These are phyloP conservation scores for Cuniculus paca DNA, from an alignment of 2,797 vertebrate genomes.

Conservation along the genomic window DNA sequence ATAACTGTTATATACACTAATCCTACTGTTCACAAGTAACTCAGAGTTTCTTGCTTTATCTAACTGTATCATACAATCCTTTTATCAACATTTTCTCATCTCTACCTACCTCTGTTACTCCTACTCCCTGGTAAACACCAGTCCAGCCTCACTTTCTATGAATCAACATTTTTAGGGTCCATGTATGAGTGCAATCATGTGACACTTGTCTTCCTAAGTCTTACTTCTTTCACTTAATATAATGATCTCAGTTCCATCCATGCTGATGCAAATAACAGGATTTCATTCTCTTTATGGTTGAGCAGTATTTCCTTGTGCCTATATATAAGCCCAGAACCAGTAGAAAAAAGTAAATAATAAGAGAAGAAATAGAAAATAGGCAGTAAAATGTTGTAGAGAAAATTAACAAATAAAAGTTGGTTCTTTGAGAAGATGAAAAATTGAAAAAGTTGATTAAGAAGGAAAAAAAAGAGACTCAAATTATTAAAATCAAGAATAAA, in stretches of 20 bases:
- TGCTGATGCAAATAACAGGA: neutral
- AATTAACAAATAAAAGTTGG: neutral
- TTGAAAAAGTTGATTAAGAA: neutral
- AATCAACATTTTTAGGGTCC: neutral
- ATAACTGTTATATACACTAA: neutral
- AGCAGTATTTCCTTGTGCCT: neutral
- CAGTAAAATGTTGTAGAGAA: neutral
- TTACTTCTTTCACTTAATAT: neutral
- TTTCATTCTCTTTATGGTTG: neutral
- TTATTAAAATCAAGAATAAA: neutral
- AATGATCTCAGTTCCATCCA: neutral
- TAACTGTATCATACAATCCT: neutral
- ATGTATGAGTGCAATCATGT: neutral
- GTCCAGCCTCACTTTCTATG: neutral
- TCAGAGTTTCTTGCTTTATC: neutral
- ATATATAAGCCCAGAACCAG: neutral
- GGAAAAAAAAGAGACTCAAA: neutral
- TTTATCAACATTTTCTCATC: neutral
- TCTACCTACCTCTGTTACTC: neutral
- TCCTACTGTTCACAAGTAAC: neutral
- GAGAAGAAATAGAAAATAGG: neutral
- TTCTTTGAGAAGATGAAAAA: constrained; percentile 13
- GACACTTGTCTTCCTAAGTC: neutral
- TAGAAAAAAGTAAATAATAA: neutral
- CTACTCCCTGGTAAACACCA: neutral